phyloP scores from a whole-genome alignment of 2,888 invertebrate genomes.

The Philopedon plagiatum region DNA sequence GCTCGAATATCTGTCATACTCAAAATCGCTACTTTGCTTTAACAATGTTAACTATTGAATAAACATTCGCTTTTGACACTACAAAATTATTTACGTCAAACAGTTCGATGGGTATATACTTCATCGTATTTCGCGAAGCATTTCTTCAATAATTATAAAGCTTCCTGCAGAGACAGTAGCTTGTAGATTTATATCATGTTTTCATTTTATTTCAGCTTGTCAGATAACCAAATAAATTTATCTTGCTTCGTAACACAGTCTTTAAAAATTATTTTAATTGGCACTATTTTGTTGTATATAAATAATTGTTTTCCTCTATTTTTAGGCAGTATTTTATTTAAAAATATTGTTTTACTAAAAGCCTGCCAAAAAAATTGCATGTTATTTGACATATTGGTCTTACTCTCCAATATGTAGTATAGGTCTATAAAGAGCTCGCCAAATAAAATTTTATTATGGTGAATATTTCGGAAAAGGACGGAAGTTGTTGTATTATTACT shows the following conservation, averaged over 20 bases:
- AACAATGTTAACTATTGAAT: slow-evolving; percentile 30
- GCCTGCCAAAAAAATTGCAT: not conserved
- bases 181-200: slow-evolving; percentile 39
- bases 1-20: slow-evolving; percentile 27
- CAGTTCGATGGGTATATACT: slow-evolving; percentile 41
- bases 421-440: slow-evolving; percentile 4
- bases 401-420: not conserved
- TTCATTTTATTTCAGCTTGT: slow-evolving; percentile 36
- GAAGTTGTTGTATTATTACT: slow-evolving; percentile 29
- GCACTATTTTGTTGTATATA: not conserved
- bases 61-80: slow-evolving; percentile 35
- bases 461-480: slow-evolving; percentile 26
- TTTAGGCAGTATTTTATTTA: too few relatives aligned
- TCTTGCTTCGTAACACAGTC: slow-evolving; percentile 26
- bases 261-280: slow-evolving; percentile 10
- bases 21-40: slow-evolving; percentile 43
- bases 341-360: too few relatives aligned
- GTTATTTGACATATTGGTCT: not conserved
- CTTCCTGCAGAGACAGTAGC: slow-evolving; percentile 48
- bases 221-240: slow-evolving; percentile 39
- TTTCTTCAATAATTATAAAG: slow-evolving; percentile 47
- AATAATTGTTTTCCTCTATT: too few relatives aligned
- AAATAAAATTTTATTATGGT: slow-evolving; percentile 29
- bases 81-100: slow-evolving; percentile 49
- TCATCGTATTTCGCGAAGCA: slow-evolving; percentile 34